Base-by-base conservation (phyloP, 2,888 invertebrate species). In the Zygogramma bicolorata region DNA sequence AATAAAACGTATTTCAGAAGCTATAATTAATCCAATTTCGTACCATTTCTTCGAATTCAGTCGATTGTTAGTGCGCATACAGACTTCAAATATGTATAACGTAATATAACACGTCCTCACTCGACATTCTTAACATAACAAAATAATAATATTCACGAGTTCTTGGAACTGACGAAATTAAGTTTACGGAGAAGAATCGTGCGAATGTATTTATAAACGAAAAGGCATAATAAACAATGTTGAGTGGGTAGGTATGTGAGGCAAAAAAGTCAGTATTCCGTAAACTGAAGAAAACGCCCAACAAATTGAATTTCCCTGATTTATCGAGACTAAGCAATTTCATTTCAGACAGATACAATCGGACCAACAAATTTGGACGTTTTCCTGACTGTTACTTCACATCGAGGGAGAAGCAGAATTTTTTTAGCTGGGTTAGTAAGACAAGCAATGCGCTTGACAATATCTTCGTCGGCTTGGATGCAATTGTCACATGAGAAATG, bases 21-120 rank as follows among this genome's bases (percentile, higher is more conserved):
- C 27, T 53, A 53, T 53, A 53, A 53, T 53, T 53, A 53, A 53
- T 53, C 53, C 53, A 53, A 25, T 53, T 53, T 27, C 53, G 53
- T 13, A 53, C n/a, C 27, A n/a, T 25, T 53, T 53, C 53, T 27
- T 25, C 13, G 53, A 53, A 53, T 27, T 53, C 25, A 46, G 13
- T 53, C 27, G 53, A 46, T 46, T 20, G 46, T 22, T 46, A 22
- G 20, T 46, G 20, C 46, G 53, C 53, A n/a, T 53, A 27, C 53
- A 53, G 27, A 53, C 27, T 27, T 53, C 15, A 53, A 53, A 53
- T 27, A 53, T 53, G n/a, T 25, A 53, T 53, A 53, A 53, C 27
- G 53, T 25, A 53, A 53, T 53, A 27, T 27, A 22, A 53, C 22
- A 27, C 53, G 15, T 42, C 42, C 42, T 42, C 42, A 42, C 42